A percentile compares a stretch with the other conserved stretches of the same genome.
Conservation (phyloP, 2,113 vertebrate species). For the Saguinus imperator region DNA sequence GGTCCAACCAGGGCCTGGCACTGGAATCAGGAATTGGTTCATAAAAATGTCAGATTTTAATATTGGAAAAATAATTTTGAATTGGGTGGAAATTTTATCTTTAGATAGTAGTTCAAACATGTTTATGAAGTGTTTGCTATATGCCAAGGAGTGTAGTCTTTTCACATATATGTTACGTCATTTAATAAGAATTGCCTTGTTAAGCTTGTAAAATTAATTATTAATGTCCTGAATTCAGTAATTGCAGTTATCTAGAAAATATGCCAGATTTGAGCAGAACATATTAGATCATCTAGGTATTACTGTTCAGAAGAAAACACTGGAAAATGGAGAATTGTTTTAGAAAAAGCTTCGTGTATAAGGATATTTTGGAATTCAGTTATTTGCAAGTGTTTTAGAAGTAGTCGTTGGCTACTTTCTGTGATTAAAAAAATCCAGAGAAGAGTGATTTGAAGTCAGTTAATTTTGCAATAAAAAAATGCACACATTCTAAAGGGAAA, state of each 20-base stretch:
- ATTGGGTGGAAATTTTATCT: not conserved
- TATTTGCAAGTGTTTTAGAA: not conserved
- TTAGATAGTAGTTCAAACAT: not conserved
- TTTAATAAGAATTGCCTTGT: not conserved
- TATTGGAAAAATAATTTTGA: slow-evolving; percentile 20
- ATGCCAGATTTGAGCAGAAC: slow-evolving; percentile 21
- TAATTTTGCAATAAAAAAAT: not conserved
- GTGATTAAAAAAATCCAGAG: not conserved
- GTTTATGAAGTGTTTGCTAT: not conserved
- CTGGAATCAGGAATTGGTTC: not conserved
- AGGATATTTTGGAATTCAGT: slow-evolving; percentile 36
- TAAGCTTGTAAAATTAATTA: slow-evolving; percentile 16
- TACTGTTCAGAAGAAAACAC: not conserved
- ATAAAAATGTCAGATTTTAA: not conserved
- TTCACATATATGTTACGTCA: slow-evolving; percentile 5
- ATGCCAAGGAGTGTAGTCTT: not conserved
- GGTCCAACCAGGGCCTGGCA: not conserved
- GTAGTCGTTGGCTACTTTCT: not conserved
- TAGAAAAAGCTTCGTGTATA: not conserved
- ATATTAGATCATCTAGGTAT: not conserved
- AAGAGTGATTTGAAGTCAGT: not conserved
- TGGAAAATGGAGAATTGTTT: slow-evolving; percentile 32
- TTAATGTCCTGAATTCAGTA: slow-evolving; percentile 13
- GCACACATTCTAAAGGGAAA: not conserved
- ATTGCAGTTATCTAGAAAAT: slow-evolving; percentile 45